Conservation (phyloP, 2,113 vertebrate genomes). For the Puntigrus tetrazona region DNA sequence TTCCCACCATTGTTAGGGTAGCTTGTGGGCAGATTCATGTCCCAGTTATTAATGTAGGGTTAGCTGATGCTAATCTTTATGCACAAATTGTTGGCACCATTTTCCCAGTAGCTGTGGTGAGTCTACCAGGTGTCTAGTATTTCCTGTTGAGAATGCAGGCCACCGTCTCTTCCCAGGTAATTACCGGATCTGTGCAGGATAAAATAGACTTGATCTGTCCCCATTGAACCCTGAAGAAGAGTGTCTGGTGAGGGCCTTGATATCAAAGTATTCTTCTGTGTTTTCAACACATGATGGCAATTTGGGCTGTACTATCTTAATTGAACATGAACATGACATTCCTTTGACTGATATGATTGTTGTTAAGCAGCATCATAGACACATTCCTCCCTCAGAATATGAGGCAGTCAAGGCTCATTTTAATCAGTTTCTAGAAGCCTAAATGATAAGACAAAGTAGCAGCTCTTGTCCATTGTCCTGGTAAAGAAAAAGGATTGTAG, state of each 20-base stretch:
- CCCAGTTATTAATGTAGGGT: conserved; percentile 21
- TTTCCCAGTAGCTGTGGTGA: background rate
- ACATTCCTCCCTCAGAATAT: background rate
- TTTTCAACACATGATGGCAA: background rate
- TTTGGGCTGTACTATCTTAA: background rate
- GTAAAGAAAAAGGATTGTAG: background rate
- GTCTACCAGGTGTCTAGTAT: background rate
- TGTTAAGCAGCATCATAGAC: background rate
- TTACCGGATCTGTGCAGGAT: background rate
- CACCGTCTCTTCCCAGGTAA: background rate
- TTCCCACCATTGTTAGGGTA: background rate
- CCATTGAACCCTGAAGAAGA: background rate
- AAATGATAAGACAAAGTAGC: background rate
- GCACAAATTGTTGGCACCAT: background rate
- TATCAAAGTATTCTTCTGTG: background rate
- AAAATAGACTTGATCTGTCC: background rate
- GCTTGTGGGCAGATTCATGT: background rate
- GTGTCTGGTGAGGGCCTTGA: background rate
- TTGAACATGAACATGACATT: background rate
- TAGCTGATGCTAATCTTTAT: background rate
- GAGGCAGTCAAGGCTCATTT: background rate
- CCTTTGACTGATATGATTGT: background rate
- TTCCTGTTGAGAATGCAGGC: background rate
- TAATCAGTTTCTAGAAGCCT: background rate
- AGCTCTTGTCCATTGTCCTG: background rate